Evolutionary conservation across 2,888 invertebrate species (phyloP).

Genomic region (Amaurobius ferox): DNA sequence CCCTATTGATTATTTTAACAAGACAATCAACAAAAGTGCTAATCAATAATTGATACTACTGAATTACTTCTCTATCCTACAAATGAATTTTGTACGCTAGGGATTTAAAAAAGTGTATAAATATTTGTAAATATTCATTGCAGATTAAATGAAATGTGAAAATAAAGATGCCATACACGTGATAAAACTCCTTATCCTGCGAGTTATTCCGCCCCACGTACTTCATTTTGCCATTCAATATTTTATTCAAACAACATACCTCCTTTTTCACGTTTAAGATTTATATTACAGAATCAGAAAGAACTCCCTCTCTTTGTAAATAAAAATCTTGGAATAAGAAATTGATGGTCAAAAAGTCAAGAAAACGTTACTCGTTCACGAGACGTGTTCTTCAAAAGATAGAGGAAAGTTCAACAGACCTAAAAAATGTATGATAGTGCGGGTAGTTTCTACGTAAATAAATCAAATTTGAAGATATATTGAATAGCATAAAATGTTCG

Average conservation of each 20-base stretch:
- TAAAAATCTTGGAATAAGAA: neutral
- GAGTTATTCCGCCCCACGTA: neutral
- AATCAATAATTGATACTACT: too few relatives aligned
- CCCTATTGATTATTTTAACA: too few relatives aligned
- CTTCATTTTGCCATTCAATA: neutral
- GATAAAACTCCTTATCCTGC: neutral
- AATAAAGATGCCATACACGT: too few relatives aligned
- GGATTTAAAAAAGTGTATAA: too few relatives aligned
- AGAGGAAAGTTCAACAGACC: neutral
- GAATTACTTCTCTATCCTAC: too few relatives aligned
- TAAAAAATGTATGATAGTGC: neutral
- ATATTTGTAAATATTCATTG: too few relatives aligned
- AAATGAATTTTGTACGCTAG: too few relatives aligned
- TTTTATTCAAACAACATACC: slow-evolving; percentile 8
- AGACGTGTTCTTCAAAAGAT: neutral
- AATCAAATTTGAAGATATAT: neutral
- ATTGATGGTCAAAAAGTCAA: neutral
- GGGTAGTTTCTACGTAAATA: neutral
- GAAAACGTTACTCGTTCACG: neutral
- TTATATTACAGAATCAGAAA: neutral
- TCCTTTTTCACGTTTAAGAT: neutral
- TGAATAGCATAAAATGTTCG: neutral
- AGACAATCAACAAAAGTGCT: too few relatives aligned
- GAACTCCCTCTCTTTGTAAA: neutral
- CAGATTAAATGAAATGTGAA: too few relatives aligned